Evolutionary conservation across 2,888 invertebrate species (phyloP).

Genomic region (Drosophila gaucha): DNA sequence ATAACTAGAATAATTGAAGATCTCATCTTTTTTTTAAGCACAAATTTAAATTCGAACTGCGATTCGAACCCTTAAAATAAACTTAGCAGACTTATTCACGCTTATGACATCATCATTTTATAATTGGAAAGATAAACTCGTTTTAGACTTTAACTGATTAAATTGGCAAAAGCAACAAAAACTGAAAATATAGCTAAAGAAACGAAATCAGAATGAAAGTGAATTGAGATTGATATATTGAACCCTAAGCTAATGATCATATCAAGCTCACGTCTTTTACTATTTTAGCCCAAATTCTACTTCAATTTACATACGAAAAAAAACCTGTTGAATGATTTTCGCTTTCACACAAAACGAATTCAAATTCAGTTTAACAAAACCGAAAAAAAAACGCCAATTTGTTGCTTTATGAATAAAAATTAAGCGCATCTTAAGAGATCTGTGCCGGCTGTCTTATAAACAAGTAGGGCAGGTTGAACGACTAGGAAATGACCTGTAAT

Average conservation of each 20-base stretch:
- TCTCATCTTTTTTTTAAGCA: too few species aligned
- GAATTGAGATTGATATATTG: too few species aligned
- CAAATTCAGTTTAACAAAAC: conserved; percentile 18
- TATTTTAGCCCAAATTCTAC: conserved; percentile 42
- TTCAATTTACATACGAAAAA: conserved; percentile 29
- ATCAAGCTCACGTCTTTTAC: neutral
- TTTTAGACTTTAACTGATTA: too few species aligned
- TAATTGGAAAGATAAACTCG: conserved; percentile 12
- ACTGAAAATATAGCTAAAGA: neutral
- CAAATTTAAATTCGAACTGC: too few species aligned
- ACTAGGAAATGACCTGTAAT: neutral
- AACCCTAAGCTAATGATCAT: neutral
- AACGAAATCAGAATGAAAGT: too few species aligned
- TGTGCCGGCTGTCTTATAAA: conserved; percentile 14
- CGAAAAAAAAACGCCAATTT: conserved; percentile 25
- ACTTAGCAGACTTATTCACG: neutral
- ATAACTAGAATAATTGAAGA: too few species aligned
- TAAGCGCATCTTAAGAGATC: conserved; percentile 16
- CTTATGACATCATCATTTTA: conserved; percentile 3
- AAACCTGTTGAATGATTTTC: conserved; percentile 41
- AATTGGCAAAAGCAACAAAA: neutral
- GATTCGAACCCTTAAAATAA: neutral
- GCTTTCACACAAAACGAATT: conserved; percentile 33
- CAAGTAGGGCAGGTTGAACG: neutral
- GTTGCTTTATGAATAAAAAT: conserved; percentile 5